Percentiles rank a stretch among this genome's conserved stretches.
phyloP scores from a whole-genome alignment of 1,140 invertebrate genomes.

The roundworm (Caenorhabditis elegans) region DNA sequence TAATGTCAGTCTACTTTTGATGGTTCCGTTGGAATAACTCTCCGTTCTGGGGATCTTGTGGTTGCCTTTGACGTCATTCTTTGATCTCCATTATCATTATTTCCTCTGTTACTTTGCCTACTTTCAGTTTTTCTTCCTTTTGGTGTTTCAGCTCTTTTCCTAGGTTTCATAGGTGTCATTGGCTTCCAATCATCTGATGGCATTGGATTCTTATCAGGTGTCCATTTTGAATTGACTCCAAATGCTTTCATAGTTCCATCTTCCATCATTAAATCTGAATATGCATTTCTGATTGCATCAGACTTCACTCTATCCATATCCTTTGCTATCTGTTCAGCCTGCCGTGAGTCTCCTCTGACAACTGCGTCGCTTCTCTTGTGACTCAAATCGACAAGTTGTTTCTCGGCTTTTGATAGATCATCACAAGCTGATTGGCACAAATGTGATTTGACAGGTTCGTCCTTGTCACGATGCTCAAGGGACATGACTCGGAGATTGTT shows the following conservation, averaged over 20 bases:
- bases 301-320: conserved; percentile 25
- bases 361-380: not conserved
- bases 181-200: not conserved
- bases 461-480: not conserved
- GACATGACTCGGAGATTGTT: not conserved
- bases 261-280: conserved; percentile 24
- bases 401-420: conserved; percentile 8
- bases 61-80: not conserved
- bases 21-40: not conserved
- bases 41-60: not conserved
- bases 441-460: conserved; percentile 7
- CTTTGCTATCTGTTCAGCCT: not conserved
- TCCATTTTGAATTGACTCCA: conserved; percentile 16
- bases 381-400: conserved; percentile 7
- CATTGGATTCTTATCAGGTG: conserved; percentile 12
- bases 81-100: conserved; percentile 1
- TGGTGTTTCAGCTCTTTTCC: conserved; percentile 1
- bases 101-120: not conserved
- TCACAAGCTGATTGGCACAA: conserved; percentile 21
- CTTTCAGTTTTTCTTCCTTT: not conserved
- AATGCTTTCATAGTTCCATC: conserved; percentile 14
- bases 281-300: conserved; percentile 11
- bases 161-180: conserved; percentile 8
- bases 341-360: not conserved
- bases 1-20: not conserved